These are phyloP conservation scores for Brachionus rotundiformis DNA, from an alignment of 1,140 invertebrate species.

Conservation along the genomic window DNA sequence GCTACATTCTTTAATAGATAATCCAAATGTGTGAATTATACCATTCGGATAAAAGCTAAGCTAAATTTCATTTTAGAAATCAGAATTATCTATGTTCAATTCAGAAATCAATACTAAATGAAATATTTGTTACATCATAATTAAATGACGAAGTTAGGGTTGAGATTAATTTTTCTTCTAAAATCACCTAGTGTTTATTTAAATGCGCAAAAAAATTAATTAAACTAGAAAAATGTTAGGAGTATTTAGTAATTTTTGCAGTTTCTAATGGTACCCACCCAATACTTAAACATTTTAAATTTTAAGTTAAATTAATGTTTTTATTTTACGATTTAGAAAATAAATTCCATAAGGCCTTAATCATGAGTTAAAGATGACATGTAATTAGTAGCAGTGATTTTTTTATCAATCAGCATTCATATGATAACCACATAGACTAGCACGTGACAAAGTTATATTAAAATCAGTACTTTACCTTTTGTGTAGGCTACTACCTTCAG, in stretches of 20 bases:
- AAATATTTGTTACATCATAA: background rate
- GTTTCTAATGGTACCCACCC: background rate
- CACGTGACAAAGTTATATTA: no score
- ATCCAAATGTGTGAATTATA: background rate
- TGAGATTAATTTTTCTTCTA: background rate
- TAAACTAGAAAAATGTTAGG: slow-evolving; percentile 3
- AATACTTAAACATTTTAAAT: background rate
- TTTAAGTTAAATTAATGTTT: background rate
- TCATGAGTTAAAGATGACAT: background rate
- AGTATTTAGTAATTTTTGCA: background rate
- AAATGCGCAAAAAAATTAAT: background rate
- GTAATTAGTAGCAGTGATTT: background rate
- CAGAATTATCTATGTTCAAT: background rate
- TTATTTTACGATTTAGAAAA: slow-evolving; percentile 3
- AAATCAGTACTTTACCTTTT: no score
- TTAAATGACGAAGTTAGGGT: background rate
- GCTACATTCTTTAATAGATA: background rate
- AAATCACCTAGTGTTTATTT: background rate
- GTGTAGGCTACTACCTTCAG: no score
- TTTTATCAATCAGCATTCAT: background rate
- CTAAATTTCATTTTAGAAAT: background rate
- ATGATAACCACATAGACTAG: no score
- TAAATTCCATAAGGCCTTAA: background rate
- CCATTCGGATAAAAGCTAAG: background rate
- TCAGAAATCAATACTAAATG: background rate